phyloP scores from a whole-genome alignment of 2,113 vertebrate genomes.

The Deroptyus accipitrinus region DNA sequence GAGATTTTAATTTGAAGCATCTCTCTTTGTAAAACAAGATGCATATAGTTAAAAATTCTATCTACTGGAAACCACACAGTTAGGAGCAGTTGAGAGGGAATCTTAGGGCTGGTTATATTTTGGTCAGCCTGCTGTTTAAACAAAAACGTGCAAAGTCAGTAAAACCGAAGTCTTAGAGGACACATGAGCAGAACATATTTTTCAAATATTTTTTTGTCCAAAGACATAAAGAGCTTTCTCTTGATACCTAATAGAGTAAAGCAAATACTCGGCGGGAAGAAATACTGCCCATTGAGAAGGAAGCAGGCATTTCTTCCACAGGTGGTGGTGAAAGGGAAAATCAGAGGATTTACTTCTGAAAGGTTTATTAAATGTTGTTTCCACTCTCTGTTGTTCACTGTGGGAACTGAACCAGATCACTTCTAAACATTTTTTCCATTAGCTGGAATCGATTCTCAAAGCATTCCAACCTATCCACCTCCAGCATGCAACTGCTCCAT shows the following conservation, averaged over 20 bases:
- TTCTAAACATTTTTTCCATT: slow-evolving; percentile 71
- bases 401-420: slow-evolving; percentile 52
- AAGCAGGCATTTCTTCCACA: neutral
- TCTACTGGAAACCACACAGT: neutral
- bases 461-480: slow-evolving; percentile 57
- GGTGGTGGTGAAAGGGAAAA: neutral
- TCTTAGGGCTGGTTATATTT: neutral
- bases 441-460: slow-evolving; percentile 68
- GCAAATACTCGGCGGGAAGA: neutral
- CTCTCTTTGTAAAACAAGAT: neutral
- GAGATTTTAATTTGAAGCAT: neutral
- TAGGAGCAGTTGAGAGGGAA: neutral
- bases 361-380: slow-evolving; percentile 52
- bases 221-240: neutral
- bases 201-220: neutral
- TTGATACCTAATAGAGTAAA: neutral
- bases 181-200: neutral
- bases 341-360: neutral
- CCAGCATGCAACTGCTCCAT: slow-evolving; percentile 20
- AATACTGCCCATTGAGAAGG: slow-evolving; percentile 17
- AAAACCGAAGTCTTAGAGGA: neutral
- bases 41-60: neutral
- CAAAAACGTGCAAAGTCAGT: neutral
- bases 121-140: neutral
- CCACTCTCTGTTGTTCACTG: slow-evolving; percentile 45